phyloP scores from a whole-genome alignment of 1,140 invertebrate species.

The Drosophila nigrodunni region DNA sequence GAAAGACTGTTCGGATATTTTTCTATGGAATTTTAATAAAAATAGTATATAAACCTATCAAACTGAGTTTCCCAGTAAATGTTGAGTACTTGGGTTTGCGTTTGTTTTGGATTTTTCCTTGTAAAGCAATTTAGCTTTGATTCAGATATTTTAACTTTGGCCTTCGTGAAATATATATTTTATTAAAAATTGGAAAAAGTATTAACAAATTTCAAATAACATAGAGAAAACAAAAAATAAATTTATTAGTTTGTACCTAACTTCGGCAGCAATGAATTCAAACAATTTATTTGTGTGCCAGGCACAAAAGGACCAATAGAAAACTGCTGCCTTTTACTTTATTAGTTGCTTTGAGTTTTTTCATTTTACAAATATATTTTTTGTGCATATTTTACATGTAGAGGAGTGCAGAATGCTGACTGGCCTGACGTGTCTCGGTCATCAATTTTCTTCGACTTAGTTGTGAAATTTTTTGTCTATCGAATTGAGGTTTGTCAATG shows the following conservation, averaged over 20 bases:
- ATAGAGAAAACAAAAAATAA: too few relatives aligned
- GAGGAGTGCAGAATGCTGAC: conserved; percentile 13
- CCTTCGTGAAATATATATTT: too few relatives aligned
- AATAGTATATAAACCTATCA: too few relatives aligned
- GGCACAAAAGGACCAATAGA: neutral
- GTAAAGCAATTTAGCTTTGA: too few relatives aligned
- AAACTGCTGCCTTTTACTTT: neutral
- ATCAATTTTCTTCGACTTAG: conserved; percentile 44
- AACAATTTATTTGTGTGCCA: conserved; percentile 3
- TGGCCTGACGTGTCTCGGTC: conserved; percentile 5
- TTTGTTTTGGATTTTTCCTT: too few relatives aligned
- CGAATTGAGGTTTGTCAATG: conserved; percentile 46
- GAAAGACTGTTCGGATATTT: too few relatives aligned
- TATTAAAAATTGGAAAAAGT: too few relatives aligned
- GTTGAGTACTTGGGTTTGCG: too few relatives aligned
- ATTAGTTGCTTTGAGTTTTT: conserved; percentile 23
- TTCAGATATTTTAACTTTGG: too few relatives aligned
- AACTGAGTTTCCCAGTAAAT: too few relatives aligned
- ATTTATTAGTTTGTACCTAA: conserved; percentile 13
- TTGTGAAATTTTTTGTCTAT: conserved; percentile 16
- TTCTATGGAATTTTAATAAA: too few relatives aligned
- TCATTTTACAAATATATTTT: conserved; percentile 23
- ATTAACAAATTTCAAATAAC: too few relatives aligned
- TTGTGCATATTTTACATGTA: conserved; percentile 41
- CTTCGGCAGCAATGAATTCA: neutral